phyloP scores from a whole-genome alignment of 2,113 vertebrate genomes.

The Tupaia chinensis region DNA sequence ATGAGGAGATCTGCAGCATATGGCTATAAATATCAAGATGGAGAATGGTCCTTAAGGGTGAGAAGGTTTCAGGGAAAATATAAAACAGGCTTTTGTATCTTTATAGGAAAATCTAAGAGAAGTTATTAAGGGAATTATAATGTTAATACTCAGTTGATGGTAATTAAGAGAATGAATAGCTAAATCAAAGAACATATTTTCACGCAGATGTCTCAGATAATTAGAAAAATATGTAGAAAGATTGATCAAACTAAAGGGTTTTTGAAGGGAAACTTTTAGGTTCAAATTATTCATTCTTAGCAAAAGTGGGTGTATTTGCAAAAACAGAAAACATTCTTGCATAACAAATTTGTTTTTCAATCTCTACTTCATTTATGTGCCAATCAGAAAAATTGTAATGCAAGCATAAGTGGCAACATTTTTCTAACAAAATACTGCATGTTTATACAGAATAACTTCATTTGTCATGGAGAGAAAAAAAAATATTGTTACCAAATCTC shows the following conservation, averaged over 20 bases:
- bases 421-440: constrained; percentile 53
- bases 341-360: constrained; percentile 71
- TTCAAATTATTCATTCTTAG: constrained; percentile 71
- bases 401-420: constrained; percentile 56
- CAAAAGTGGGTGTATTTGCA: constrained; percentile 59
- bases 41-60: neutral
- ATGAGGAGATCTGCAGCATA: neutral
- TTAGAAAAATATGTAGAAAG: constrained; percentile 72
- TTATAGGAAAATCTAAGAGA: constrained; percentile 56
- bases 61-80: constrained; percentile 7
- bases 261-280: constrained; percentile 48
- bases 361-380: constrained; percentile 34
- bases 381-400: constrained; percentile 51
- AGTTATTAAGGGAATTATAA: constrained; percentile 60
- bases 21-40: neutral
- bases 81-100: constrained; percentile 28
- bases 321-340: constrained; percentile 68
- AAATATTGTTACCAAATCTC: constrained; percentile 18
- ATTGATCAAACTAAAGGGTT: constrained; percentile 63
- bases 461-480: constrained; percentile 46
- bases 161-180: constrained; percentile 72
- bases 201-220: constrained; percentile 70
- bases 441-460: constrained; percentile 28
- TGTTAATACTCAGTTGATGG: constrained; percentile 63
- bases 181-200: constrained; percentile 74